A percentile compares a stretch with the other conserved stretches of the same genome.
Evolutionary conservation across 2,797 vertebrate genomes (phyloP).

Genomic region (Rhodeus uyekii): DNA sequence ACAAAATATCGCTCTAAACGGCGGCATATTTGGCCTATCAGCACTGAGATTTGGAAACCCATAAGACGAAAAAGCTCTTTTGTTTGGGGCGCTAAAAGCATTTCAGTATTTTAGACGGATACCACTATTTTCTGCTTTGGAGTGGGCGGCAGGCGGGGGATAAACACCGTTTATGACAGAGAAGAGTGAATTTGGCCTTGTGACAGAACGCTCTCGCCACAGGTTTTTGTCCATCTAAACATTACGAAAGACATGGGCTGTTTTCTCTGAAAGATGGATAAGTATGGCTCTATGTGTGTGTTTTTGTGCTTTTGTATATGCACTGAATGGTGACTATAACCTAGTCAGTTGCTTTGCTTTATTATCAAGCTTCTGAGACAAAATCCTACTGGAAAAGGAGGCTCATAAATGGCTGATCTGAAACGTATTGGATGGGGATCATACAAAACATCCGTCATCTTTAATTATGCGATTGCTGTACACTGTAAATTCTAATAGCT

Average conservation of each 20-base stretch:
- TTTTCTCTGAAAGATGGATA: not conserved
- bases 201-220: conserved; percentile 29
- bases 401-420: no score
- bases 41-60: conserved; percentile 35
- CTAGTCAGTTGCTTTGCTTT: not conserved
- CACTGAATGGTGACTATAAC: not conserved
- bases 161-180: conserved; percentile 58
- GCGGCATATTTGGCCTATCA: conserved; percentile 27
- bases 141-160: conserved; percentile 46
- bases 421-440: no score
- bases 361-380: no score
- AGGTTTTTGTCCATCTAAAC: conserved; percentile 23
- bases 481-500: no score
- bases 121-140: conserved; percentile 40
- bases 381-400: no score
- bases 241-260: not conserved
- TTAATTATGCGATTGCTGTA: no score
- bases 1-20: conserved; percentile 50
- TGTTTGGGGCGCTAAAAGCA: conserved; percentile 51
- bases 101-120: conserved; percentile 47
- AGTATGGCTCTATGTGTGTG: not conserved
- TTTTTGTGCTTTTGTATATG: not conserved
- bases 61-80: conserved; percentile 49
- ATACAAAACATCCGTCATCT: no score
- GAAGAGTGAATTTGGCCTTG: conserved; percentile 44